Conservation (phyloP, 2,797 vertebrate genomes). For the Otolemur crassicaudatus region DNA sequence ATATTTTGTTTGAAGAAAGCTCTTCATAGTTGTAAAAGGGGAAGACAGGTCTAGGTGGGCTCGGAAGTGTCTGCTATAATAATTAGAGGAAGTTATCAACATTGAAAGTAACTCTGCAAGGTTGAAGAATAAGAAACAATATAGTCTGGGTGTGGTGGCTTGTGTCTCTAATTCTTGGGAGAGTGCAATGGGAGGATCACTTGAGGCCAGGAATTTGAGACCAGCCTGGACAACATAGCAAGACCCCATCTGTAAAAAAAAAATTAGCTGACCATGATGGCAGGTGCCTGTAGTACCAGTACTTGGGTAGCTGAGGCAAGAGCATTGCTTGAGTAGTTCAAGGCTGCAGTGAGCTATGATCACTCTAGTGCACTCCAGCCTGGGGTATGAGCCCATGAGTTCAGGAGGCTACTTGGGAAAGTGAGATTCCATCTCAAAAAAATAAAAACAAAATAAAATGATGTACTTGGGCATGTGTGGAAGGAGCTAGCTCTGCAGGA, state of each 20-base stretch:
- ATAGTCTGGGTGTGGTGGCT: neutral
- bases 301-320: neutral
- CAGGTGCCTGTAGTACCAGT: neutral
- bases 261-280: neutral
- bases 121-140: neutral
- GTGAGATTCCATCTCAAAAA: neutral
- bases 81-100: neutral
- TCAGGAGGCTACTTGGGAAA: neutral
- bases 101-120: neutral
- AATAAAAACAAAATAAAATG: neutral
- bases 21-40: neutral
- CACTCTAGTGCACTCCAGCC: neutral
- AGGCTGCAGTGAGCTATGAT: neutral
- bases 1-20: neutral
- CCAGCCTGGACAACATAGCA: neutral
- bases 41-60: neutral
- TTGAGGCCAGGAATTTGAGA: neutral
- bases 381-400: neutral
- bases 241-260: neutral
- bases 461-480: neutral
- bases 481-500: neutral
- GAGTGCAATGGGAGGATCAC: neutral
- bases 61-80: neutral
- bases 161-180: neutral
- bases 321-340: neutral